Conservation (phyloP, 2,888 invertebrate genomes). For the Amiota mariae region DNA sequence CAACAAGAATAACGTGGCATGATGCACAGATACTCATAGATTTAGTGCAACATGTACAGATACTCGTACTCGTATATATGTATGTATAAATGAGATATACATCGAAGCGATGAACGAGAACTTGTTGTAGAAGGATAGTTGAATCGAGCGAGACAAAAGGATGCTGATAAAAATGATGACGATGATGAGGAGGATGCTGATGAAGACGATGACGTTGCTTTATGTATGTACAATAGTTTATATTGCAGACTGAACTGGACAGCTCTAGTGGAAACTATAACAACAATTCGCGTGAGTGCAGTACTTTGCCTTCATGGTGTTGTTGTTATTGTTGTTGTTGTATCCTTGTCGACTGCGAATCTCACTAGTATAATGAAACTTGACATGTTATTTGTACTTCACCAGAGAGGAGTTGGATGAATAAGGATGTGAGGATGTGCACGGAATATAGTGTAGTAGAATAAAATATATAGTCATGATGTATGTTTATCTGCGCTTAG, state of each 20-base stretch:
- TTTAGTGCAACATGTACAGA: conserved; percentile 4
- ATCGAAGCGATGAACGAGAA: conserved; percentile 1
- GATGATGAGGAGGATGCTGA: conserved; percentile 40
- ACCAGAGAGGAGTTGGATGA: conserved; percentile 31
- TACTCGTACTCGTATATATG: no score
- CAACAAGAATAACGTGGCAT: conserved; percentile 33
- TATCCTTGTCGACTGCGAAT: conserved; percentile 46
- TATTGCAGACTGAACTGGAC: conserved; percentile 40
- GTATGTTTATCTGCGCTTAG: conserved; percentile 9
- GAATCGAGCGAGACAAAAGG: conserved; percentile 47
- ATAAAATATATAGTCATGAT: conserved; percentile 10
- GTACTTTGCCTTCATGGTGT: conserved; percentile 4
- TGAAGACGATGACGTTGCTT: conserved; percentile 29
- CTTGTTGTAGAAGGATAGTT: conserved; percentile 19
- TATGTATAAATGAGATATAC: neutral
- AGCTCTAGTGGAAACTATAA: conserved; percentile 16
- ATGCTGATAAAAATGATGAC: conserved; percentile 62
- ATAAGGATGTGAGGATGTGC: conserved; percentile 8
- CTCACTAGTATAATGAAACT: conserved; percentile 60
- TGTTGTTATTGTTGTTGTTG: conserved; percentile 15
- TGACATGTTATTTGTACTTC: conserved; percentile 70
- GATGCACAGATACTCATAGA: neutral
- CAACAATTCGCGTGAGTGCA: conserved; percentile 29
- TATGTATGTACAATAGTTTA: conserved; percentile 30
- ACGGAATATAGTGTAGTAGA: neutral